phyloP scores from a whole-genome alignment of 2,888 invertebrate species.

The Heliconius ismenius region DNA sequence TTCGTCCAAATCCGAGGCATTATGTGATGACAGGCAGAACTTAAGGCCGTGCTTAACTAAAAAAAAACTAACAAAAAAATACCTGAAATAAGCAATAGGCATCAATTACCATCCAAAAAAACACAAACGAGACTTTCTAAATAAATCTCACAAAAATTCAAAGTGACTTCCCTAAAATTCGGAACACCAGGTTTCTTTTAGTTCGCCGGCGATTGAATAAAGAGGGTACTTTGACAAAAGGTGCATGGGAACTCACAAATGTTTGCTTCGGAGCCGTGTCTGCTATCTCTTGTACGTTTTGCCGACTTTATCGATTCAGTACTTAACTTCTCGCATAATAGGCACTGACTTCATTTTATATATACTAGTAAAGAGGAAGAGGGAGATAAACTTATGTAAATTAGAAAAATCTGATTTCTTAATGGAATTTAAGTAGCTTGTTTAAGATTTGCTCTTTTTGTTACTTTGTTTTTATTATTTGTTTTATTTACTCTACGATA shows the following conservation, averaged over 20 bases:
- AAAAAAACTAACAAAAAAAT: too few relatives aligned
- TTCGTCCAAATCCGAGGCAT: too few relatives aligned
- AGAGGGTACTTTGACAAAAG: slow-evolving; percentile 47
- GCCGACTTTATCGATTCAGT: slow-evolving; percentile 32
- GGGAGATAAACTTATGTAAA: slow-evolving; percentile 14
- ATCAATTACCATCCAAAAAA: too few relatives aligned
- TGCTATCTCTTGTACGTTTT: slow-evolving; percentile 40
- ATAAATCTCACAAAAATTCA: neutral
- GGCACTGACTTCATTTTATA: slow-evolving; percentile 15
- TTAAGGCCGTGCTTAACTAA: too few relatives aligned
- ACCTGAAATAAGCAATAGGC: too few relatives aligned
- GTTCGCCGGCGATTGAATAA: slow-evolving; percentile 49
- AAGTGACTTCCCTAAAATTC: slow-evolving; percentile 3
- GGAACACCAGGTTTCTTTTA: slow-evolving; percentile 11
- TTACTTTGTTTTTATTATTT: neutral
- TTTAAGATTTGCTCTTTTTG: neutral
- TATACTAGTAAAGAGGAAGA: neutral
- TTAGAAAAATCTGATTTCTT: slow-evolving; percentile 1
- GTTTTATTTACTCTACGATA: too few relatives aligned
- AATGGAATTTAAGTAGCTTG: slow-evolving; percentile 6
- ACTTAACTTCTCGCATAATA: slow-evolving; percentile 34
- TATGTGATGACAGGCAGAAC: too few relatives aligned
- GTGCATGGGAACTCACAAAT: slow-evolving; percentile 48
- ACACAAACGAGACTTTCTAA: neutral
- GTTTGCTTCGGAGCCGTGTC: slow-evolving; percentile 45